Base-by-base conservation (phyloP, 2,797 vertebrate genomes). In the Karalla daura region DNA sequence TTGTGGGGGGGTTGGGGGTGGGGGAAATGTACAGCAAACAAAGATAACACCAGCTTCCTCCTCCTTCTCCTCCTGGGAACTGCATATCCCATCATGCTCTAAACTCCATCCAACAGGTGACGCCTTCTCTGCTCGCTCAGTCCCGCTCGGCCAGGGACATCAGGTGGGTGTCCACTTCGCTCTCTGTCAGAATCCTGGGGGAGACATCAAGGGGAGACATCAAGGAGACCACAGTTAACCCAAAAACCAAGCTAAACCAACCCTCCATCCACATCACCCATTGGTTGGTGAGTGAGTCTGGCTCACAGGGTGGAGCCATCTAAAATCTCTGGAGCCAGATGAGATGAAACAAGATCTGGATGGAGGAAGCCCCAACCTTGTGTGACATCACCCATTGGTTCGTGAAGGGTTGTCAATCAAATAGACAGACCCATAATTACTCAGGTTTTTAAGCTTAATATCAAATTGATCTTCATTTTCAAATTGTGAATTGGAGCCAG, bases 141-240 rank as follows among this genome's bases (percentile, higher is more conserved):
- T 99, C 98, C 86, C 96, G 95, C 88, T 99, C 98, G 62, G 96
- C 95, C 90, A 99, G 91, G 86, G 95, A 89, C 86, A 99, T 94
- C 83, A 99, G 95, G 86, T 99, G 96, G 74, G 88, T 43, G 64
- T 99, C 97, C 72, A 98, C 94, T 83, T 99, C 97, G 25, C 94
- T 81, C 91, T 99, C 98, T 83, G 96, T 94, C 80, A 98, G 95
- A 75, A 99, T 97, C 94, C 98, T 99, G 90, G 60, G 28, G n/a
- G 86, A 52, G 41, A 79, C 44, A 14, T 75, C 15, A 69, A 1
- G 25, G 15, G 4, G 18, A 23, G 14, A 45, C n/a, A n/a, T n/a
- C n/a, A n/a, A n/a, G n/a, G n/a, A n/a, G n/a, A n/a, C n/a, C n/a
- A n/a, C n/a, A n/a, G n/a, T n/a, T n/a, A n/a, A n/a, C n/a, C n/a